Conservation (phyloP, 2,888 invertebrate species). For the Phyllotreta striolata region DNA sequence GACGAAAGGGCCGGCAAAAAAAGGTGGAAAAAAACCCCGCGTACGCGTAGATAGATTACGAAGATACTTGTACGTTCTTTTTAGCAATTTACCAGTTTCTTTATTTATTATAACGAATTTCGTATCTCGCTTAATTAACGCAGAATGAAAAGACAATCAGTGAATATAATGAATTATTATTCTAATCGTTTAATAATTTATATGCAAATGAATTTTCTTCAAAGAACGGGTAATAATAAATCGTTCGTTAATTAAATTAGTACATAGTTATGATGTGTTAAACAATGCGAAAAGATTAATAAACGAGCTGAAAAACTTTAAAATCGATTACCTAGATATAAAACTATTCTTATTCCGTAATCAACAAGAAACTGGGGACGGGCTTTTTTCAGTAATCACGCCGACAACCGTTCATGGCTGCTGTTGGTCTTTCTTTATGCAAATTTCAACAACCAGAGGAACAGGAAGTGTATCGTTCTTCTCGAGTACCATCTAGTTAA, state of each 20-base stretch:
- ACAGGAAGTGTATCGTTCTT: conserved; percentile 27
- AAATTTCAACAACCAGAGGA: conserved; percentile 23
- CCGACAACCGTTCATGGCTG: conserved; percentile 15
- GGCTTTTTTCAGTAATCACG: conserved; percentile 12
- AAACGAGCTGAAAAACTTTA: too few relatives aligned
- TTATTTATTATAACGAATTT: neutral
- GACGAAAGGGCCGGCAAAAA: conserved; percentile 6
- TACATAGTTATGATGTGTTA: too few relatives aligned
- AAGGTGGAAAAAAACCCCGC: neutral
- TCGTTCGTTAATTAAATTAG: too few relatives aligned
- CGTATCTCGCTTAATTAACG: too few relatives aligned
- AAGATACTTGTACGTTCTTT: neutral
- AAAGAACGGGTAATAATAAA: too few relatives aligned
- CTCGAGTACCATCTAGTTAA: conserved; percentile 25
- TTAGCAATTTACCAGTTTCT: conserved; percentile 1
- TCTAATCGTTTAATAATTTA: too few relatives aligned
- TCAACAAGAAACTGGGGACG: conserved; percentile 14
- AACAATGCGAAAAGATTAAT: too few relatives aligned
- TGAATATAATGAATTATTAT: too few relatives aligned
- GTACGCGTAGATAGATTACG: neutral
- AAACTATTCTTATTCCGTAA: conserved; percentile 7
- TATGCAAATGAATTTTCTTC: too few relatives aligned
- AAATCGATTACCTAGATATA: too few relatives aligned
- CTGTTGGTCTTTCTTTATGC: conserved; percentile 23
- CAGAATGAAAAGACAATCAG: too few relatives aligned